Evolutionary conservation across 2,888 invertebrate genomes (phyloP).

Genomic region (Chelonus formosanus): DNA sequence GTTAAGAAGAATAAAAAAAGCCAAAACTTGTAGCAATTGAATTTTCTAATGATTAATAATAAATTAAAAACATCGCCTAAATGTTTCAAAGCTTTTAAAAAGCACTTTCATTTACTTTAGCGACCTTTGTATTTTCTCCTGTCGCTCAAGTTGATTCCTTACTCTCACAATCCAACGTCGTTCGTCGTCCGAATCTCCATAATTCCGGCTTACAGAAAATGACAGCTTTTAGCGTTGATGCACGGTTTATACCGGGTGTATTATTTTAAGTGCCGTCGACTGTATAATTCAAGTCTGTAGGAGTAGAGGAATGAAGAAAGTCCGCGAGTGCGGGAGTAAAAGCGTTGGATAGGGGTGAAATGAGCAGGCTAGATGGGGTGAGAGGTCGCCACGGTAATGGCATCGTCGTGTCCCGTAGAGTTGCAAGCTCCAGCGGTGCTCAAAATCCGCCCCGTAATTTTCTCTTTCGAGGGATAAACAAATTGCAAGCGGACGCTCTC

Average conservation of each 20-base stretch:
- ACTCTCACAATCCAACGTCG: conserved; percentile 4
- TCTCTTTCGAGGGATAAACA: conserved; percentile 12
- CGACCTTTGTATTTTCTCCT: no score
- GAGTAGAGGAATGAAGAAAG: conserved; percentile 22
- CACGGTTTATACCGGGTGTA: conserved; percentile 62
- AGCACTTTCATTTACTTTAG: no score
- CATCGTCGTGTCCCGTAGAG: conserved; percentile 58
- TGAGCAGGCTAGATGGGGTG: conserved; percentile 36
- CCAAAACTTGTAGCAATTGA: no score
- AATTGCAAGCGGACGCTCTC: conserved; percentile 15
- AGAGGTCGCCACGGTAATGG: conserved; percentile 55
- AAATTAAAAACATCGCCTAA: no score
- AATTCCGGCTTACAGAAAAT: conserved; percentile 64
- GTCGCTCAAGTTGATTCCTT: no score
- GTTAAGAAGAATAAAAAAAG: no score
- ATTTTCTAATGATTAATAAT: no score
- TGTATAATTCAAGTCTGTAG: conserved; percentile 57
- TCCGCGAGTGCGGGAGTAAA: conserved; percentile 30
- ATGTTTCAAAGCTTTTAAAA: no score
- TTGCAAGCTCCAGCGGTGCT: conserved; percentile 58
- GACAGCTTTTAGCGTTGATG: conserved; percentile 64
- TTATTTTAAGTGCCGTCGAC: conserved; percentile 62
- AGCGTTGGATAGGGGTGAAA: conserved; percentile 36
- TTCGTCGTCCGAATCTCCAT: conserved; percentile 56
- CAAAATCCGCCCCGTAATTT: conserved; percentile 46